phyloP scores from a whole-genome alignment of 2,797 vertebrate genomes.

The Syncerus caffer region DNA sequence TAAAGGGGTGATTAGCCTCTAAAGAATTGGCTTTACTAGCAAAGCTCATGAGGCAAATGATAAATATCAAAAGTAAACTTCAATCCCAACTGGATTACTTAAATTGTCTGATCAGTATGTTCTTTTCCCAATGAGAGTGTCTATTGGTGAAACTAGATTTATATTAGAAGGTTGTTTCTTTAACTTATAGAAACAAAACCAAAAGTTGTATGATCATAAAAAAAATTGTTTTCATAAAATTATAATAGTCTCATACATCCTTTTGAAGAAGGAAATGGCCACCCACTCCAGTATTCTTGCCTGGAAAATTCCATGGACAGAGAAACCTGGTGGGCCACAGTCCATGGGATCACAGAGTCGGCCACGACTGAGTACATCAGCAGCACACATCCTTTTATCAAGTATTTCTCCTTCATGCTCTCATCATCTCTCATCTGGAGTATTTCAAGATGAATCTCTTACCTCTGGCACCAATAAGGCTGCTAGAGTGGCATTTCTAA shows the following conservation, averaged over 20 bases:
- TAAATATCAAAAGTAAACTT: constrained; percentile 30
- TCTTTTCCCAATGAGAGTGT: neutral
- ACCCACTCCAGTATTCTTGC: neutral
- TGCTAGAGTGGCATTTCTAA: neutral
- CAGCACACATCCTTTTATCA: neutral
- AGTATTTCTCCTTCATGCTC: neutral
- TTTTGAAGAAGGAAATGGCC: neutral
- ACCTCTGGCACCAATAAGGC: neutral
- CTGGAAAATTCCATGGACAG: neutral
- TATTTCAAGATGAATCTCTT: neutral
- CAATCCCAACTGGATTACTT: neutral
- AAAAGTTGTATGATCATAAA: neutral
- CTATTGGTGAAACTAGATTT: neutral
- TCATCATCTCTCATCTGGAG: neutral
- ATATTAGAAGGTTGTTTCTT: neutral
- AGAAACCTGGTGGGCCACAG: neutral
- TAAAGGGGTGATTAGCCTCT: neutral
- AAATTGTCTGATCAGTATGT: neutral
- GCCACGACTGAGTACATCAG: neutral
- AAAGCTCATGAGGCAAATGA: neutral
- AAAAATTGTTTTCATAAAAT: neutral
- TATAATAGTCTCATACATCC: neutral
- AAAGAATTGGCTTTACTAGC: neutral
- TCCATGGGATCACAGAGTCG: neutral
- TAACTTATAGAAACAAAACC: neutral